Evolutionary conservation across 2,113 vertebrate species (phyloP).

Genomic region (Talpa occidentalis): DNA sequence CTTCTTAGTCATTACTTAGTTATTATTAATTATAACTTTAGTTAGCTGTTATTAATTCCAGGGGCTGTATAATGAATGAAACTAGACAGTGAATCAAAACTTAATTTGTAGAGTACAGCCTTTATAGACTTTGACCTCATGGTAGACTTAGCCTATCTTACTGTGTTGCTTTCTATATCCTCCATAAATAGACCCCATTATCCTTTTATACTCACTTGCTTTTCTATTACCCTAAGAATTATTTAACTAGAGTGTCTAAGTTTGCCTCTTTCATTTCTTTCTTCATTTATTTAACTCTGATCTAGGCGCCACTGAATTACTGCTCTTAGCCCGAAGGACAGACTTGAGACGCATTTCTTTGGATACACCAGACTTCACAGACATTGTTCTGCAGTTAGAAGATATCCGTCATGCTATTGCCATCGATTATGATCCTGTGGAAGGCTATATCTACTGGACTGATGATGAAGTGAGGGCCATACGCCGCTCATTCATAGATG

Average conservation of each 20-base stretch:
- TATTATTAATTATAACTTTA: not conserved
- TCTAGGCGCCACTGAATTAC: conserved; percentile 93
- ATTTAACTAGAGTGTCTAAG: conserved; percentile 31
- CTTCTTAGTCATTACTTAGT: conserved; percentile 1
- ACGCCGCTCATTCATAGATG: conserved; percentile 92
- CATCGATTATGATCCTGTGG: conserved; percentile 97
- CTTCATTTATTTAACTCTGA: not conserved
- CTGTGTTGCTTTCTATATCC: not conserved
- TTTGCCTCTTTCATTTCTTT: conserved; percentile 50
- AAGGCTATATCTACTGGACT: conserved; percentile 96
- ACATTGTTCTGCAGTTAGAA: conserved; percentile 94
- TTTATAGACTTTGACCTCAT: not conserved
- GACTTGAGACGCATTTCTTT: conserved; percentile 96
- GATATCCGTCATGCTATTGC: conserved; percentile 98
- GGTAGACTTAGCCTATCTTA: not conserved
- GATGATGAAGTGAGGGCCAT: conserved; percentile 97
- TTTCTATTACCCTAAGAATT: conserved; percentile 41
- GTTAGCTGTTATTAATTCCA: not conserved
- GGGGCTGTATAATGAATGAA: not conserved
- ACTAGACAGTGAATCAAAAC: not conserved
- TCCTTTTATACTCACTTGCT: not conserved
- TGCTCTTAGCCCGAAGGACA: conserved; percentile 94
- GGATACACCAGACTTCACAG: conserved; percentile 97
- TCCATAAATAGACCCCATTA: not conserved
- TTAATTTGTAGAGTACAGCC: not conserved